Conservation (phyloP, 1,140 invertebrate genomes). For the Latrodectus geometricus region DNA sequence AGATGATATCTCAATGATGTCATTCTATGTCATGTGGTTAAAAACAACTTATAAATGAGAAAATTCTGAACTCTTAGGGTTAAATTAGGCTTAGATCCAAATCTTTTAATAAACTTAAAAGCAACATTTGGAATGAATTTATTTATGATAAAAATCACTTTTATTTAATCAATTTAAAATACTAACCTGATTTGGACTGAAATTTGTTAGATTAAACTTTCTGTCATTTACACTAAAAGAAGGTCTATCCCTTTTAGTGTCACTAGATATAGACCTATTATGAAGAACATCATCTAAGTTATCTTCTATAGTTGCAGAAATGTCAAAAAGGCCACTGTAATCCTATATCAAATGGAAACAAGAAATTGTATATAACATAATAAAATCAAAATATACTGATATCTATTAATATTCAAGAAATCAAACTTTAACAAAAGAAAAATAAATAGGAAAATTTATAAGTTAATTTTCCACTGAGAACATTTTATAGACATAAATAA, state of each 20-base stretch:
- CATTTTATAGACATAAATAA: background rate
- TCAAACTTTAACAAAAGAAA: too few relatives aligned
- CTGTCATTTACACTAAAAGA: conserved; percentile 72
- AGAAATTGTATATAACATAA: too few relatives aligned
- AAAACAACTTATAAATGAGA: conserved; percentile 57
- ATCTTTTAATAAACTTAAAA: background rate
- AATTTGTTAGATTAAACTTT: conserved; percentile 76
- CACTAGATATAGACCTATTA: conserved; percentile 61
- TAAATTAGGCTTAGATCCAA: background rate
- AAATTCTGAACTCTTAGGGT: background rate
- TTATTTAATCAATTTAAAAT: background rate
- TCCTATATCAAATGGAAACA: conserved; percentile 71
- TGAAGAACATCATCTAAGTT: conserved; percentile 79
- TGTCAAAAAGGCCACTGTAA: conserved; percentile 87
- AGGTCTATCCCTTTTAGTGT: conserved; percentile 61
- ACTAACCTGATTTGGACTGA: conserved; percentile 81
- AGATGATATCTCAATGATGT: too few relatives aligned
- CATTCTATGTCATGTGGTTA: too few relatives aligned
- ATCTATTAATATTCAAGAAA: too few relatives aligned
- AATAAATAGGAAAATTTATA: too few relatives aligned
- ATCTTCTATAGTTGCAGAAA: conserved; percentile 75
- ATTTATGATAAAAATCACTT: background rate
- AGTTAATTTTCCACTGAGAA: too few relatives aligned
- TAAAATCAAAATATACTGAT: too few relatives aligned
- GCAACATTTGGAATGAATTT: background rate